Percentiles rank a stretch among this genome's conserved stretches.
These are phyloP conservation scores for Eutrigla gurnardus DNA, from an alignment of 2,797 vertebrate genomes.

Conservation along the genomic window DNA sequence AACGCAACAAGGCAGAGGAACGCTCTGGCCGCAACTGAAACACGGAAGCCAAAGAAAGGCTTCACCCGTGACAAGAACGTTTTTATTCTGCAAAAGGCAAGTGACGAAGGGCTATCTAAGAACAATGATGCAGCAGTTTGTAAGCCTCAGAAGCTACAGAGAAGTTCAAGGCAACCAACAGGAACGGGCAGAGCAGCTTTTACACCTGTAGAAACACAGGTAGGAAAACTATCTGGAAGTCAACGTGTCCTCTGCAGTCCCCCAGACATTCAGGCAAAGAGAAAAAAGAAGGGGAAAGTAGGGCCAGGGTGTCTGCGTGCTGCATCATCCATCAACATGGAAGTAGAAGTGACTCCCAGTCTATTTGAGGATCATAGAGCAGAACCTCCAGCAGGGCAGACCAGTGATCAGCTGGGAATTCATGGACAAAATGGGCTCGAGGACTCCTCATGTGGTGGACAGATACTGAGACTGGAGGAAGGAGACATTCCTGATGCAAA, in stretches of 20 bases:
- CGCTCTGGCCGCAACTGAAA: not conserved
- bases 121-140: slow-evolving; percentile 3
- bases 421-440: not conserved
- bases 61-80: not conserved
- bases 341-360: not conserved
- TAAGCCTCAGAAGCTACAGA: not conserved
- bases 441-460: no score
- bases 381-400: not conserved
- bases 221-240: not conserved
- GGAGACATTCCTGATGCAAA: no score
- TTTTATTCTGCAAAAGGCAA: not conserved
- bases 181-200: not conserved
- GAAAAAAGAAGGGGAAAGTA: not conserved
- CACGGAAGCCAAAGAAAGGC: not conserved
- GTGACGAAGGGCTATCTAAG: not conserved
- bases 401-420: not conserved
- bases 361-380: not conserved
- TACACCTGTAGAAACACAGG: not conserved
- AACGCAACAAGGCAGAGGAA: fast-evolving
- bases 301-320: not conserved
- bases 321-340: not conserved
- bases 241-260: not conserved
- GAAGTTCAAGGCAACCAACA: not conserved
- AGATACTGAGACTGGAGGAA: no score
- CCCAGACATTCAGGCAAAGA: not conserved